phyloP scores from a whole-genome alignment of 2,113 vertebrate genomes.

The Oriolus oriolus region DNA sequence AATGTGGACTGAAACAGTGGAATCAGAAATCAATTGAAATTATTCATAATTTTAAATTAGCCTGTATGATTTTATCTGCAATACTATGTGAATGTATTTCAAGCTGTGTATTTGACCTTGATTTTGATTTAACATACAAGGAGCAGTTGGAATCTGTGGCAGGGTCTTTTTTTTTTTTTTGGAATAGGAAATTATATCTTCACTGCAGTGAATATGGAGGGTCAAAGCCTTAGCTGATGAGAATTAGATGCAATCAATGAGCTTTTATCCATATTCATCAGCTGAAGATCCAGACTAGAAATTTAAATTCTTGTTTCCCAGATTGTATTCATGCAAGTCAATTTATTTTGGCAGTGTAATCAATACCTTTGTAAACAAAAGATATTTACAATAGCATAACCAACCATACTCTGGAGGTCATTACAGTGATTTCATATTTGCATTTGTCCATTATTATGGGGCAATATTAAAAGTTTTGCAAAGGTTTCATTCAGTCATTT shows the following conservation, averaged over 20 bases:
- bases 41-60: background rate
- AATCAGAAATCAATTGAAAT: background rate
- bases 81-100: background rate
- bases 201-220: background rate
- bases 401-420: background rate
- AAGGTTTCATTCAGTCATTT: background rate
- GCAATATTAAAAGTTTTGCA: background rate
- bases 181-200: background rate
- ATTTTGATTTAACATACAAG: background rate
- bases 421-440: background rate
- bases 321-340: slow-evolving; percentile 32
- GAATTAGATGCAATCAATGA: slow-evolving; percentile 52
- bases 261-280: slow-evolving; percentile 52
- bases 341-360: slow-evolving; percentile 34
- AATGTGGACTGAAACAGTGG: background rate
- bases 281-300: slow-evolving; percentile 29
- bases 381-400: slow-evolving; percentile 12
- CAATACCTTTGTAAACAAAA: slow-evolving; percentile 31
- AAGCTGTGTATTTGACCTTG: slow-evolving; percentile 12
- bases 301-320: slow-evolving; percentile 58
- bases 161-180: background rate
- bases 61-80: background rate
- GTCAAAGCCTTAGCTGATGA: slow-evolving; percentile 36
- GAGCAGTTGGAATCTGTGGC: background rate
- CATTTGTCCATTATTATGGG: background rate